Conservation (phyloP, 2,797 vertebrate genomes). For the Orestias chungarensis region DNA sequence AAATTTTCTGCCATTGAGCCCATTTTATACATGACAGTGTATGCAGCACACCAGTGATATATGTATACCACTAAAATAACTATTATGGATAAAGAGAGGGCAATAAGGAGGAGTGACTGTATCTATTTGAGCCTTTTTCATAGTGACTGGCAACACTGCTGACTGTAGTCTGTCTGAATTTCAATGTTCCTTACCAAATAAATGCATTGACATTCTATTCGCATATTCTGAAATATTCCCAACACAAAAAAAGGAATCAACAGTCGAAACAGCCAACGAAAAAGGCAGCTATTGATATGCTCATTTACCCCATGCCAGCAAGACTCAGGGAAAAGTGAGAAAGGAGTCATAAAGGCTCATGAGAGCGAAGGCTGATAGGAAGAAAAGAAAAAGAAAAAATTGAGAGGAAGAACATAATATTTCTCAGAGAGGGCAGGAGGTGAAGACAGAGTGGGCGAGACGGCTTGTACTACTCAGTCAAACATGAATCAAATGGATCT, state of each 20-base stretch:
- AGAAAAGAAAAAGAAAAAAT: conserved; percentile 11
- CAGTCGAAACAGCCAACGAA: conserved; percentile 46
- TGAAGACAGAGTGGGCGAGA: conserved; percentile 32
- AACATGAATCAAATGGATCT: conserved; percentile 53
- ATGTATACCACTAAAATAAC: conserved; percentile 59
- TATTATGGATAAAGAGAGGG: conserved; percentile 58
- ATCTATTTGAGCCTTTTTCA: conserved; percentile 21
- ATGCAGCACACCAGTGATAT: conserved; percentile 63
- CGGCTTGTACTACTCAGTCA: conserved; percentile 39
- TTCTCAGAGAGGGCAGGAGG: conserved; percentile 32
- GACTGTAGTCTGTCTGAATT: conserved; percentile 54
- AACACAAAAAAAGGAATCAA: conserved; percentile 23
- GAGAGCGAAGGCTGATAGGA: conserved; percentile 17
- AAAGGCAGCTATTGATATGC: conserved; percentile 35
- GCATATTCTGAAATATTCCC: conserved; percentile 57
- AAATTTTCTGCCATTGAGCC: conserved; percentile 44
- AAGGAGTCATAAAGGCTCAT: conserved; percentile 23
- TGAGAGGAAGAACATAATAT: conserved; percentile 27
- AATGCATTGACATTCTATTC: conserved; percentile 57
- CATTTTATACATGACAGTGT: conserved; percentile 76
- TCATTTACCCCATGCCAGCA: conserved; percentile 43
- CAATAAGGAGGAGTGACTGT: conserved; percentile 48
- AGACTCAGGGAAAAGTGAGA: conserved; percentile 20
- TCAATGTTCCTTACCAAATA: conserved; percentile 47
- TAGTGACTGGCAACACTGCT: conserved; percentile 21